Conservation (phyloP, 2,113 vertebrate species). For the Pomatostomus ruficeps region DNA sequence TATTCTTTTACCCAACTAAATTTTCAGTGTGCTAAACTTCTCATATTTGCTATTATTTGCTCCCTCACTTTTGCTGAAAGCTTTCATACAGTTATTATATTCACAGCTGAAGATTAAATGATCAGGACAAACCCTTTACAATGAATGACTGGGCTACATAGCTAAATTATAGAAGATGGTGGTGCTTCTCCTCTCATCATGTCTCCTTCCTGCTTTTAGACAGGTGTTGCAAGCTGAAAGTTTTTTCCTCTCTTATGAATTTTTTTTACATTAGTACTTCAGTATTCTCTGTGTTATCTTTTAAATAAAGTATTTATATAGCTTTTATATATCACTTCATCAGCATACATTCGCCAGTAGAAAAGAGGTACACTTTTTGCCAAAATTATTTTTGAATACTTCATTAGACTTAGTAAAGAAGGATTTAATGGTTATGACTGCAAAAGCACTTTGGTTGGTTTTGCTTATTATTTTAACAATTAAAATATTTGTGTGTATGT, state of each 20-base stretch:
- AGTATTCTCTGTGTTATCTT: not conserved
- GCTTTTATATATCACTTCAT: not conserved
- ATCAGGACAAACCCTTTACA: not conserved
- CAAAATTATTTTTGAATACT: not conserved
- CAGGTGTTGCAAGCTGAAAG: not conserved
- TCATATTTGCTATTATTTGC: not conserved
- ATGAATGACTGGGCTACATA: not conserved
- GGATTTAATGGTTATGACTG: not conserved
- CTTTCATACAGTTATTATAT: not conserved
- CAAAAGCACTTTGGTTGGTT: not conserved
- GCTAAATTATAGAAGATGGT: not conserved
- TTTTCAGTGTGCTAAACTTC: not conserved
- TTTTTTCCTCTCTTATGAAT: not conserved
- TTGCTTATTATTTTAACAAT: not conserved
- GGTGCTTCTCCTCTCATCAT: fast-evolving
- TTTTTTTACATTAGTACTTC: not conserved
- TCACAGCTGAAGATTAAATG: not conserved
- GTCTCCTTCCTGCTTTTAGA: not conserved
- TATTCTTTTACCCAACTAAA: not conserved
- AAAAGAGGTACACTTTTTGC: not conserved
- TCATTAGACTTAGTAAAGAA: not conserved
- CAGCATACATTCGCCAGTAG: not conserved
- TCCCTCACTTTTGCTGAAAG: not conserved
- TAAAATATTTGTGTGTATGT: not conserved
- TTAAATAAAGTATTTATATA: not conserved